A percentile compares a stretch with the other conserved stretches of the same genome.
phyloP scores from a whole-genome alignment of 2,888 invertebrate species.

The Agonopterix alstromeriana region DNA sequence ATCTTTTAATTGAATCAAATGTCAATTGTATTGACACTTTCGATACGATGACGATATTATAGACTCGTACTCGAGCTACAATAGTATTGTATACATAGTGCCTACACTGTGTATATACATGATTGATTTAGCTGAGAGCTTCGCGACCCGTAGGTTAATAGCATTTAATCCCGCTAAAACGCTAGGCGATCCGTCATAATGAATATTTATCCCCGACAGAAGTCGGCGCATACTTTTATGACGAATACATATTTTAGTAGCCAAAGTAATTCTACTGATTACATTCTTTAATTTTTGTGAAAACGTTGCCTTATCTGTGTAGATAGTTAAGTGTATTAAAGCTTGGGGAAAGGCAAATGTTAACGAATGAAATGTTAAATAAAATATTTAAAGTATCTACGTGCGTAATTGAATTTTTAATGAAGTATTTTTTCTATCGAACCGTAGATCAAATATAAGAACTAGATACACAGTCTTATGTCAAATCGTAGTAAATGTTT shows the following conservation, averaged over 20 bases:
- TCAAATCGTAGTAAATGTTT: too few species aligned
- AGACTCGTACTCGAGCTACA: too few species aligned
- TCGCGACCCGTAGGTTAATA: conserved; percentile 53
- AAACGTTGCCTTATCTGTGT: conserved; percentile 34
- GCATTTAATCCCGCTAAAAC: conserved; percentile 74
- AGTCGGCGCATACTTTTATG: conserved; percentile 72
- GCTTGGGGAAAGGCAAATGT: conserved; percentile 53
- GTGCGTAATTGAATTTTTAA: background rate
- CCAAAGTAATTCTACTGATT: conserved; percentile 71
- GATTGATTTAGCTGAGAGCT: conserved; percentile 65
- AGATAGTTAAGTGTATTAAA: conserved; percentile 58
- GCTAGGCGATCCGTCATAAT: conserved; percentile 69
- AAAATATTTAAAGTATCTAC: conserved; percentile 13
- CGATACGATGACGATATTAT: too few species aligned
- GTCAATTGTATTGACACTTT: too few species aligned
- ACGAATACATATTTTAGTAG: conserved; percentile 76
- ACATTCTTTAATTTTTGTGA: conserved; percentile 73
- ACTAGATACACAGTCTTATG: too few species aligned
- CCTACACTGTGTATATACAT: conserved; percentile 11
- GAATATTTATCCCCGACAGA: conserved; percentile 72
- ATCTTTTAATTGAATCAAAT: too few species aligned
- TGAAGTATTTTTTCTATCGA: too few species aligned
- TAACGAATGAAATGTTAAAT: conserved; percentile 48
- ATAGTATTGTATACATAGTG: too few species aligned
- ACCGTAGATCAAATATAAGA: too few species aligned